A percentile compares a stretch with the other conserved stretches of the same genome.
phyloP scores from a whole-genome alignment of 2,113 vertebrate genomes.

The Cinclus mexicanus region DNA sequence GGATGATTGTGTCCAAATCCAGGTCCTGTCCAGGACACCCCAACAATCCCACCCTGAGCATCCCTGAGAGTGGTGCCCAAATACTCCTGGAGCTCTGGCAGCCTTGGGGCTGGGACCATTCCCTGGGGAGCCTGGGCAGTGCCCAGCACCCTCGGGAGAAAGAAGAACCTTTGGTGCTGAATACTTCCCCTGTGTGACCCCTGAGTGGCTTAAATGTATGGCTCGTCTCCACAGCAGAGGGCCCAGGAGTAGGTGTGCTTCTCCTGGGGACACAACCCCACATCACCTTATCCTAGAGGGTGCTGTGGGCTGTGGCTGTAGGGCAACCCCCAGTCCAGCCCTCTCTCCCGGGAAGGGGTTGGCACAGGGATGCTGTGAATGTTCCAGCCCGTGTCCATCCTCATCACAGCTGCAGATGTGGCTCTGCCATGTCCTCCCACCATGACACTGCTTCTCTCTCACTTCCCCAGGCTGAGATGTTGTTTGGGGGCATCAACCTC shows the following conservation, averaged over 20 bases:
- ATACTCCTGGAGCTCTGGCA: background rate
- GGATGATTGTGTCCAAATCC: rapidly evolving
- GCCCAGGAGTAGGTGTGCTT: background rate
- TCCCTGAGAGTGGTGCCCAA: background rate
- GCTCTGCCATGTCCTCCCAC: background rate
- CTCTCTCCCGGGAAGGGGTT: rapidly evolving
- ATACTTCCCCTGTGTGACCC: background rate
- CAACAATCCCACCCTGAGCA: background rate
- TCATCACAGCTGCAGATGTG: background rate
- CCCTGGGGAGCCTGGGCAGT: background rate
- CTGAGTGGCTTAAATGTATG: background rate
- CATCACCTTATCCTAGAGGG: rapidly evolving
- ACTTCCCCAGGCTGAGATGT: background rate
- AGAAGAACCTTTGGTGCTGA: background rate
- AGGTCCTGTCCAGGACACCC: background rate
- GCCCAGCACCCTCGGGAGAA: background rate
- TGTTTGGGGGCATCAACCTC: background rate
- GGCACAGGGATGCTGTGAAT: rapidly evolving
- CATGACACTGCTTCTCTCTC: background rate
- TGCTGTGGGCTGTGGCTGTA: background rate
- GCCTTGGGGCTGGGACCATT: background rate
- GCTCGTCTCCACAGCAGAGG: background rate
- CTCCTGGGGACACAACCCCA: background rate
- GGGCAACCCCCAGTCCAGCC: rapidly evolving
- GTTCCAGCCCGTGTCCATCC: background rate